These are phyloP conservation scores for Zootoca vivipara DNA, from an alignment of 2,113 vertebrate species.

Conservation along the genomic window DNA sequence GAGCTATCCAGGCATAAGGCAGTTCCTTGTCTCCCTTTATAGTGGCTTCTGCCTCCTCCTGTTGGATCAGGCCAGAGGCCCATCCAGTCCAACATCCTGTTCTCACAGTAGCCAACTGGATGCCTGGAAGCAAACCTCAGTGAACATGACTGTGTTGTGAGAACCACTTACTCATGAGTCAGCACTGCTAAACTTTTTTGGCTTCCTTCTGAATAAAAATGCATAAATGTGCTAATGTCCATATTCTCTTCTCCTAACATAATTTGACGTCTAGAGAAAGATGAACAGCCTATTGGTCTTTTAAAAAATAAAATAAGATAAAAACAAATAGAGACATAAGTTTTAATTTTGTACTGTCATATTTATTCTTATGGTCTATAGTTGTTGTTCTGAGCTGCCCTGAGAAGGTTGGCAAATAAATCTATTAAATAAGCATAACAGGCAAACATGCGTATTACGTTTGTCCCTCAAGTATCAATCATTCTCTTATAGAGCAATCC, in stretches of 20 bases:
- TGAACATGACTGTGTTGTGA: not conserved
- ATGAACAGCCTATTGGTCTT: not conserved
- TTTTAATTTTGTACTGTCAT: not conserved
- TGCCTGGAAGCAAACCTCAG: not conserved
- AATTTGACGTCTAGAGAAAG: not conserved
- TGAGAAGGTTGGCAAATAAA: not conserved
- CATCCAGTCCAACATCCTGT: too few relatives aligned
- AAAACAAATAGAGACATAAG: not conserved
- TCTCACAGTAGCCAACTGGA: too few relatives aligned
- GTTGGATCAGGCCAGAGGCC: too few relatives aligned
- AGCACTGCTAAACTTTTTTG: not conserved
- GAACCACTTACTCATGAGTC: not conserved
- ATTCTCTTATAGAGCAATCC: conserved; percentile 23
- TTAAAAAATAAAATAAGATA: not conserved
- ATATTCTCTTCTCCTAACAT: not conserved
- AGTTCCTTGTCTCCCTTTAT: not conserved
- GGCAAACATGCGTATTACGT: not conserved
- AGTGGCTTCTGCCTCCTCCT: not conserved
- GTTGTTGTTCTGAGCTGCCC: not conserved
- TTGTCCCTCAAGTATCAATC: conserved; percentile 30
- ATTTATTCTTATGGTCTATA: not conserved
- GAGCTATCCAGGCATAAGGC: not conserved
- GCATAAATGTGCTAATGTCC: not conserved
- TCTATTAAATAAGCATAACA: not conserved
- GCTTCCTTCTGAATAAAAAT: not conserved